Conservation (phyloP, 2,113 vertebrate species). For the Nycticorax nycticorax region DNA sequence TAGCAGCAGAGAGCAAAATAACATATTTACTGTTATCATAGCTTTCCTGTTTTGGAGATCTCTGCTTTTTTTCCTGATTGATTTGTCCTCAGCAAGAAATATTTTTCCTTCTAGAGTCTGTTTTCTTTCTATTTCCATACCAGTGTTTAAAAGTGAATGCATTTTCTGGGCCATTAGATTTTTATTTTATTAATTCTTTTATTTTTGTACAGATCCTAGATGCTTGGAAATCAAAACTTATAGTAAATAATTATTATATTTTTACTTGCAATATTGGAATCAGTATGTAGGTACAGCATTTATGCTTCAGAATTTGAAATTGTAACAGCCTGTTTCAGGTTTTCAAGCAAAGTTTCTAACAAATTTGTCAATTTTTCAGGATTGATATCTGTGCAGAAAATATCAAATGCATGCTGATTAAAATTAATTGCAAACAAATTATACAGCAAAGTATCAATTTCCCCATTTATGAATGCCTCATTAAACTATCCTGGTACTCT, state of each 20-base stretch:
- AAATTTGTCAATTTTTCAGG: neutral
- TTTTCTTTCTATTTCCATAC: neutral
- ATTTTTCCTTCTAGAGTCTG: neutral
- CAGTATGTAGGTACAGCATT: neutral
- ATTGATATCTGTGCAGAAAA: neutral
- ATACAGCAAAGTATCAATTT: neutral
- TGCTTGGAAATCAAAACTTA: neutral
- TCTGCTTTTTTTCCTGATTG: neutral
- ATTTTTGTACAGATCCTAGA: neutral
- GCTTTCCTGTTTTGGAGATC: neutral
- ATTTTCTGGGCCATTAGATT: neutral
- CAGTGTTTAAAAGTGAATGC: neutral
- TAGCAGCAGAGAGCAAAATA: neutral
- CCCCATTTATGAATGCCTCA: neutral
- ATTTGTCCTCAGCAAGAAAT: neutral
- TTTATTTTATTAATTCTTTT: neutral
- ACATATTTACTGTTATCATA: neutral
- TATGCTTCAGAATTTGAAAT: neutral
- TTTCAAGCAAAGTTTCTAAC: neutral
- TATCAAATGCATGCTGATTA: neutral
- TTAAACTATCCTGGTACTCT: neutral
- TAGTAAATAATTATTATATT: neutral
- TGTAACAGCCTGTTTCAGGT: neutral
- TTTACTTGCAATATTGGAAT: neutral
- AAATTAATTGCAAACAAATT: neutral